These are phyloP conservation scores for Anastrepha ludens DNA, from an alignment of 1,140 invertebrate genomes.

Conservation along the genomic window DNA sequence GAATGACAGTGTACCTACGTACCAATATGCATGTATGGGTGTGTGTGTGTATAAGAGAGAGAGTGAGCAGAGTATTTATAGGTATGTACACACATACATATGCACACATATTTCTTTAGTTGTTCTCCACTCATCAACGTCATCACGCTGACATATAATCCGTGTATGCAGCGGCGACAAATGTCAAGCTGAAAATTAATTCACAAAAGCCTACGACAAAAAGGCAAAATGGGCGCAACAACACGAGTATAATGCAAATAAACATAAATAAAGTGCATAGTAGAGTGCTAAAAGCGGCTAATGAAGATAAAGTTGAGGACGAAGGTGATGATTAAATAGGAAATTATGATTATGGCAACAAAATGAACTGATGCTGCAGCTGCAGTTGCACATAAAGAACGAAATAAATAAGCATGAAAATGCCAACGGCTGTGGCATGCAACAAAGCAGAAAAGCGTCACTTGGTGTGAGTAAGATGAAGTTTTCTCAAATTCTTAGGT, in stretches of 20 bases:
- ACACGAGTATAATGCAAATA: background rate
- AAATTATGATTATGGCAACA: background rate
- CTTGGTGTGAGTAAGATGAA: background rate
- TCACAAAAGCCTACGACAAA: constrained; percentile 7
- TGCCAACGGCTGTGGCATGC: constrained; percentile 26
- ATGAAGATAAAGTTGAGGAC: constrained; percentile 17
- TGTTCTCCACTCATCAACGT: background rate
- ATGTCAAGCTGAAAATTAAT: constrained; percentile 44
- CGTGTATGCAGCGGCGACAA: constrained; percentile 15
- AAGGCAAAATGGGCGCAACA: constrained; percentile 38
- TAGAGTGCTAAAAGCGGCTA: background rate
- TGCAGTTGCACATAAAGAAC: background rate
- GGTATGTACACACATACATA: no score
- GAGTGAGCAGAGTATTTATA: no score
- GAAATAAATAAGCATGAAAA: constrained; percentile 15
- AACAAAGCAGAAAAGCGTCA: constrained; percentile 15
- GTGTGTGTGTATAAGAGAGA: background rate
- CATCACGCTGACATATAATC: constrained; percentile 2
- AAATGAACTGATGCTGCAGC: background rate
- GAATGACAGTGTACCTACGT: background rate
- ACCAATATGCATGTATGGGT: background rate
- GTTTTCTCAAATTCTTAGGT: background rate
- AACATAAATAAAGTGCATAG: constrained; percentile 14
- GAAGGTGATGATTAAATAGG: constrained; percentile 47
- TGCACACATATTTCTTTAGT: background rate